Base-by-base conservation (phyloP, 2,113 vertebrate species). In the Aldabrachelys gigantea region DNA sequence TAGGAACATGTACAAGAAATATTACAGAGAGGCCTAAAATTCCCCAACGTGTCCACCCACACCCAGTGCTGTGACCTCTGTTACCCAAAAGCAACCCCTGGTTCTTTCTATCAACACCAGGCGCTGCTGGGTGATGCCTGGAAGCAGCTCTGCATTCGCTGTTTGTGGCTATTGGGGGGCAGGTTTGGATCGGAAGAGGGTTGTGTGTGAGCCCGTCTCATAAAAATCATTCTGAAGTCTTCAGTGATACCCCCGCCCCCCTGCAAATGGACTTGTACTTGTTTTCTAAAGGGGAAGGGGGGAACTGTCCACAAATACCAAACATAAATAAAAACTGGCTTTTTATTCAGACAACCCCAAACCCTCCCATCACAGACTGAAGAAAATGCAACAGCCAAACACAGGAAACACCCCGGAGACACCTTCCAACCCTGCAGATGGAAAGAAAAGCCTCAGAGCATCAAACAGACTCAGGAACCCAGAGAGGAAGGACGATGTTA, bases 401-500 rank as follows among this genome's bases (percentile, higher is more conserved):
- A 27, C n/a, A 44, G 72, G 38, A 76, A 44, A 44, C 38, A 76
- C 72, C 72, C 38, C 38, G 12, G 38, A 25, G 21, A 21, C 22
- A 24, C 24, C 41, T 76, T 41, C 72, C 24, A 44, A 4, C 72
- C 4, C 41, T 44, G 54, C 6, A 44, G 83, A n/a, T 89, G n/a
- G 75, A 79, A 14, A 17, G 76, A 80, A 7, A 0, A 54, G 1
- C 2, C 44, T 49, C 4, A 12, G 49, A 65, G 81, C 80, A 7
- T 12, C 2, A 5, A 79, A 9, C 0, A 0, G 41, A 38, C 41
- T 13, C 75, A 4, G 65, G 9, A 53, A 78, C 0, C 5, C 0
- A 1, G 7, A 4, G 4, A 4, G 19, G 85, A 1, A 76, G 62
- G 17, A 69, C 21, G 35, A 19, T 19, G 9, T 41, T 41, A 11